A percentile compares a stretch with the other conserved stretches of the same genome.
phyloP scores from a whole-genome alignment of 2,113 vertebrate species.

The Eupsittula cactorum region DNA sequence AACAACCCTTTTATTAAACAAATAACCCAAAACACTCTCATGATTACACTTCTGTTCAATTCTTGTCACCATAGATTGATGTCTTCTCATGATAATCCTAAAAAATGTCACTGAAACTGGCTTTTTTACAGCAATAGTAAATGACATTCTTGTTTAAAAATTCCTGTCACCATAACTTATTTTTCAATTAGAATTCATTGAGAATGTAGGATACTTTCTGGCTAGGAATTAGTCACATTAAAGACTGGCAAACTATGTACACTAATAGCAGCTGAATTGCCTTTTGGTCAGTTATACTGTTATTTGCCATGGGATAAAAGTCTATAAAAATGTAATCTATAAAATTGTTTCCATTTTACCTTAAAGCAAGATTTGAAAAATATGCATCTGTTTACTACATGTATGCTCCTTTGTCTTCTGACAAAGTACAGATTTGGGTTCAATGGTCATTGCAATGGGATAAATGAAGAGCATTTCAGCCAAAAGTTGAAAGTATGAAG shows the following conservation, averaged over 20 bases:
- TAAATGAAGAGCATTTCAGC: background rate
- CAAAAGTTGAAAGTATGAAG: background rate
- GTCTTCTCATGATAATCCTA: background rate
- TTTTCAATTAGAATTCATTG: background rate
- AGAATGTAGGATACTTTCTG: constrained; percentile 5
- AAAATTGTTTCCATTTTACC: background rate
- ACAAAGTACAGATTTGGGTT: background rate
- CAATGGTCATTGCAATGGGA: background rate
- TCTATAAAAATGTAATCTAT: background rate
- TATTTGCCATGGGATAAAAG: background rate
- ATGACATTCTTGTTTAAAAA: background rate
- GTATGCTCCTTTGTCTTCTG: background rate
- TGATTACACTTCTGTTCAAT: background rate
- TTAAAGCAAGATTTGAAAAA: background rate
- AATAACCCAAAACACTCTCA: background rate
- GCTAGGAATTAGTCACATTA: background rate
- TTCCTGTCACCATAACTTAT: background rate
- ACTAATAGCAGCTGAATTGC: background rate
- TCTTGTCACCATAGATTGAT: background rate
- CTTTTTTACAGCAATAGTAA: background rate
- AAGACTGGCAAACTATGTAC: background rate
- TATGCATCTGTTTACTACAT: background rate
- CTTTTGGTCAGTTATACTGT: background rate
- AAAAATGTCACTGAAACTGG: constrained; percentile 24
- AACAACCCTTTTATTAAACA: background rate